Percentiles rank a stretch among this genome's conserved stretches.
Evolutionary conservation across 30 jellyfish, hydroid and myxozoan species (phyloP).

Genomic region (Cassiopea andromeda): DNA sequence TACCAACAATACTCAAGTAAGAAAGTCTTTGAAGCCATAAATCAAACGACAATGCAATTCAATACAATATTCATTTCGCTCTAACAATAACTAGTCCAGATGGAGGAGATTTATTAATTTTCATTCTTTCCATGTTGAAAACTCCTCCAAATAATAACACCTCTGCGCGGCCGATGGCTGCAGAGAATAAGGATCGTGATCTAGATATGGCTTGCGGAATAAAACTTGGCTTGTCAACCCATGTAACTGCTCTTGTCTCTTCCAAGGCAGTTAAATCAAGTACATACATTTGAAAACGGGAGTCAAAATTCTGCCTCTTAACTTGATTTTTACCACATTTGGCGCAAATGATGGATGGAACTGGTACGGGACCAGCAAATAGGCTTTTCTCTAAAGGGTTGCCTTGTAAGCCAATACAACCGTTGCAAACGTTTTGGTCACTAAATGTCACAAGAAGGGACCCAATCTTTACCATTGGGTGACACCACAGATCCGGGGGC

Average conservation of each 20-base stretch:
- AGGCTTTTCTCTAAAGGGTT: conserved; percentile 35
- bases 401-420: conserved; percentile 49
- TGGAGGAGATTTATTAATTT: conserved; percentile 38
- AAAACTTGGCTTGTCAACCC: conserved; percentile 64
- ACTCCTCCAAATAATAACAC: conserved; percentile 91
- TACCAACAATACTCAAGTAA: no score
- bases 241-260: conserved; percentile 18
- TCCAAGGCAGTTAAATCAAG: conserved; percentile 56
- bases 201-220: conserved; percentile 68
- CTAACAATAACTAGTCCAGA: conserved; percentile 34
- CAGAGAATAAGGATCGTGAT: conserved; percentile 77
- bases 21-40: not conserved
- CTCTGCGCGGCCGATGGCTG: conserved; percentile 73
- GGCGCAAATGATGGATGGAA: conserved; percentile 35
- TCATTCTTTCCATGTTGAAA: conserved; percentile 46
- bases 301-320: conserved; percentile 25
- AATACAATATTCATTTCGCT: not conserved
- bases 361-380: conserved; percentile 61
- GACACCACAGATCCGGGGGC: conserved; percentile 97
- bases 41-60: not conserved
- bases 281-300: conserved; percentile 82
- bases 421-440: conserved; percentile 84
- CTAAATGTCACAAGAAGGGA: conserved; percentile 74
- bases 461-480: conserved; percentile 73
- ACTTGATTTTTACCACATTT: conserved; percentile 28